Evolutionary conservation across 2,888 invertebrate species (phyloP).

Genomic region (Ochropleura plecta): DNA sequence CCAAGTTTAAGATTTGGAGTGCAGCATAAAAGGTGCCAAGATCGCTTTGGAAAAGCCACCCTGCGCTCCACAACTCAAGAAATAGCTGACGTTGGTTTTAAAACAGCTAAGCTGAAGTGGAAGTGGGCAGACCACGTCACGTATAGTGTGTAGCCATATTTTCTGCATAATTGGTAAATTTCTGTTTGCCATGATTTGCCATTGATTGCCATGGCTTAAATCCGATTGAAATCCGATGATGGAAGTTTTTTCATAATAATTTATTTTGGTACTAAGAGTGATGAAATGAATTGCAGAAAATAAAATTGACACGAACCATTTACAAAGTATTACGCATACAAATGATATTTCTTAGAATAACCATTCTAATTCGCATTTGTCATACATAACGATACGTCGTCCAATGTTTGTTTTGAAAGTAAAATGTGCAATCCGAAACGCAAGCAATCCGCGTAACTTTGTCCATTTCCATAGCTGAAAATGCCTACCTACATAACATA

Average conservation of each 20-base stretch:
- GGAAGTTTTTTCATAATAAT: background rate
- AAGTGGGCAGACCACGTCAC: too few relatives aligned
- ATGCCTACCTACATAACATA: too few relatives aligned
- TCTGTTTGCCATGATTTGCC: background rate
- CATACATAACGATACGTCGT: background rate
- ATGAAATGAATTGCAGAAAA: background rate
- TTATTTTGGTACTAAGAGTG: background rate
- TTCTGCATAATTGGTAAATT: background rate
- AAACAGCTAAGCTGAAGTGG: too few relatives aligned
- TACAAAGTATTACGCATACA: background rate
- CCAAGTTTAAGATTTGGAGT: too few relatives aligned
- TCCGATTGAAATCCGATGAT: background rate
- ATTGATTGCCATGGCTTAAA: background rate
- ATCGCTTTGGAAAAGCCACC: too few relatives aligned
- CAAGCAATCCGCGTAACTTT: background rate
- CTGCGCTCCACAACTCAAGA: too few relatives aligned
- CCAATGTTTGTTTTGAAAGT: constrained; percentile 34
- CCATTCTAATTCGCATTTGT: background rate
- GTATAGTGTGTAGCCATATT: background rate
- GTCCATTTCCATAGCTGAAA: background rate
- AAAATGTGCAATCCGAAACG: background rate
- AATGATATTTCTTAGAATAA: constrained; percentile 18
- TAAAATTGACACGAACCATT: background rate
- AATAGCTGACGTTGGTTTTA: too few relatives aligned
- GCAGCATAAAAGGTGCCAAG: too few relatives aligned